Conservation (phyloP, 1,140 invertebrate species). For the Eriocheir sinensis region DNA sequence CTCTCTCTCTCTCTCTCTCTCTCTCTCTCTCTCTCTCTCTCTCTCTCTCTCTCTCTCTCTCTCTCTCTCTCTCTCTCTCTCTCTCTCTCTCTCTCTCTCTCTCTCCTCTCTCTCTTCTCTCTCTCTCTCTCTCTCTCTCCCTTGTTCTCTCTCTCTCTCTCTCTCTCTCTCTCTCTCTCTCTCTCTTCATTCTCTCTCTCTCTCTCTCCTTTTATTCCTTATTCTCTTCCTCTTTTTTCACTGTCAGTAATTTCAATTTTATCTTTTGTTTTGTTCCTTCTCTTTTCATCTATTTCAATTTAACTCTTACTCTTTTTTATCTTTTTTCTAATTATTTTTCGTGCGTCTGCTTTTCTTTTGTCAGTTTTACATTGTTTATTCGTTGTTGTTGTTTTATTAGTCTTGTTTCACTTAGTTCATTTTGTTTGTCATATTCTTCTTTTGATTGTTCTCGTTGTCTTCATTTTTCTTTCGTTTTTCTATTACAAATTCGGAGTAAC, state of each 20-base stretch:
- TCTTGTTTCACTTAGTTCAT: too few species aligned
- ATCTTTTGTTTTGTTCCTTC: too few species aligned
- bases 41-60: not conserved
- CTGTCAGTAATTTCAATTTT: not conserved
- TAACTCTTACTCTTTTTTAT: not conserved
- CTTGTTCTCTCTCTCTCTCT: not conserved
- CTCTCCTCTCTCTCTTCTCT: not conserved
- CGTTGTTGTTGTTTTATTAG: too few species aligned
- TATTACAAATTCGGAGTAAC: too few species aligned
- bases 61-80: not conserved
- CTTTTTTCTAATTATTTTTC: not conserved
- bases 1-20: too few species aligned
- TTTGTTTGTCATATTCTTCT: too few species aligned
- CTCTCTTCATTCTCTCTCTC: not conserved
- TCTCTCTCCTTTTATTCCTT: not conserved
- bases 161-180: not conserved
- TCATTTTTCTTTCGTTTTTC: too few species aligned
- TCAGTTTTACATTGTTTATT: too few species aligned
- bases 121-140: not conserved
- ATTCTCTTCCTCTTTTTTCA: not conserved
- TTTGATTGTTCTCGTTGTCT: too few species aligned
- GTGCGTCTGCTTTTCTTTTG: too few species aligned
- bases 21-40: too few species aligned
- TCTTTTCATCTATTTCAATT: too few species aligned
- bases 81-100: not conserved